Base-by-base conservation (phyloP, 2,888 invertebrate species). In the Lydus trimaculatus region DNA sequence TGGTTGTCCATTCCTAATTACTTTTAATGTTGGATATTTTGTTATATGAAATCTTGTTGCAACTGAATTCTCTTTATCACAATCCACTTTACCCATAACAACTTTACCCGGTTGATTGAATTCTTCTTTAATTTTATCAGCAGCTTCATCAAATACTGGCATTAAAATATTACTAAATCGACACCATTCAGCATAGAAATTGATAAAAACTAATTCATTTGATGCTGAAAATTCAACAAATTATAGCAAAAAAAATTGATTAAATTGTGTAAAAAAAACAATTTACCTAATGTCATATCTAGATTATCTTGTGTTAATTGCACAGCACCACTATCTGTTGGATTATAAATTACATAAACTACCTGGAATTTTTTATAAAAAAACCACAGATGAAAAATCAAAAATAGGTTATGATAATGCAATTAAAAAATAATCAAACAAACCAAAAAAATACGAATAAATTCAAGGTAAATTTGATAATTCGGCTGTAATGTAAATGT, bases 171-270 rank as follows among this genome's bases (percentile, higher is more conserved):
- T 98, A 87, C 99, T 99, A 88, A 99, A 99, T 81, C 96, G 92
- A 87, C 99, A 99, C 99, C 99, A 99, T 84, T 99, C 98, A 33
- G 99, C 99, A 87, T 99, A 99, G 87, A 99, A 99, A 87, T 99
- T 99, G 72, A 99, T 91, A 86, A 99, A 95, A 72, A 99, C 98
- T 85, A 99, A 87, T 88, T 99, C 98, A 89, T 97, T 96, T 70
- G 94, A 92, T 72, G 94, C 98, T 97, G 89, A 63, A 66, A 25
- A 63, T 39, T 58, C 23, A 58, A 65, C 4, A 9, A 36, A 5
- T 63, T 13, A 33, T 17, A 25, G 60, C n/a, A n/a, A n/a, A n/a
- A n/a, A n/a, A n/a, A n/a, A n/a, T n/a, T n/a, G n/a, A n/a, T n/a
- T n/a, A n/a, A n/a, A n/a, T n/a, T n/a, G n/a, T n/a, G n/a, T n/a